Conservation (phyloP, 2,888 invertebrate genomes). For the Leptopilina syphax region DNA sequence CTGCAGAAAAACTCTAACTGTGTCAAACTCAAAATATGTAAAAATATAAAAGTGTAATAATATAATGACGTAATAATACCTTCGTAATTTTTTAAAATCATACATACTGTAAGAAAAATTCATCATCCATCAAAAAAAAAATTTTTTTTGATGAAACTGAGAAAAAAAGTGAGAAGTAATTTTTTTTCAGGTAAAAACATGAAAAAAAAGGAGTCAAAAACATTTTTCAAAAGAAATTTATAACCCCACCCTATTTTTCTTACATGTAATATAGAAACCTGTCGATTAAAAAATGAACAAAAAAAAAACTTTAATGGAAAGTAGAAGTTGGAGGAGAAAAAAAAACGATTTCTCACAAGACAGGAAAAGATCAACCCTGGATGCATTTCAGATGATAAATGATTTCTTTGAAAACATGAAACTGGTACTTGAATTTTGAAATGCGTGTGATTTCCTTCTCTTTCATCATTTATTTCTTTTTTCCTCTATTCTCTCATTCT, state of each 20-base stretch:
- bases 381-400: slow-evolving; percentile 69
- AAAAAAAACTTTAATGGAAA: slow-evolving; percentile 48
- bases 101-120: neutral
- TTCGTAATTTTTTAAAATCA: too few relatives aligned
- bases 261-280: slow-evolving; percentile 46
- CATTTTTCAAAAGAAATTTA: neutral
- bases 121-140: slow-evolving; percentile 9
- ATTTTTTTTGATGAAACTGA: neutral
- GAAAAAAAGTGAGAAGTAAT: slow-evolving; percentile 4
- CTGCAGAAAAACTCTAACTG: too few relatives aligned
- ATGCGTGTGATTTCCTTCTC: slow-evolving; percentile 49
- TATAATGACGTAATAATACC: too few relatives aligned
- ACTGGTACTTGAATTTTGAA: slow-evolving; percentile 55
- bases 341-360: slow-evolving; percentile 65
- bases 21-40: too few relatives aligned
- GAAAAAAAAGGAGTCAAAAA: neutral
- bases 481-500: too few relatives aligned
- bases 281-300: slow-evolving; percentile 60
- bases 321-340: slow-evolving; percentile 22
- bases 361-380: slow-evolving; percentile 48
- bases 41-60: too few relatives aligned
- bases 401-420: slow-evolving; percentile 61
- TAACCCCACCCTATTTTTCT: slow-evolving; percentile 39
- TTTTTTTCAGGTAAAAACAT: slow-evolving; percentile 35
- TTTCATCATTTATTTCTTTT: too few relatives aligned